Conservation (phyloP, 2,113 vertebrate genomes). For the Solea solea region DNA sequence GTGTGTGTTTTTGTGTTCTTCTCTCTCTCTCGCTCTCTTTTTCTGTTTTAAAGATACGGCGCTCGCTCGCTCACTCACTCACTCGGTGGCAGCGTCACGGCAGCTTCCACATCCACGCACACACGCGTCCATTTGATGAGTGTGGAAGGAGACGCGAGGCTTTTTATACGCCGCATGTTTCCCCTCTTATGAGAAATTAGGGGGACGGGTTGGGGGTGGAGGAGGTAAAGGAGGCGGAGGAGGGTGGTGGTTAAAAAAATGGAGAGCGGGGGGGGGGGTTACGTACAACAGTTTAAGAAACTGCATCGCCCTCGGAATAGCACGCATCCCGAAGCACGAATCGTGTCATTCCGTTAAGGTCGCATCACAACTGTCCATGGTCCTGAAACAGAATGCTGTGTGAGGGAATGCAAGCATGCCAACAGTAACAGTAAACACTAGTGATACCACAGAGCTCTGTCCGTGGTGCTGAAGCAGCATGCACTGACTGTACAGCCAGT, state of each 20-base stretch:
- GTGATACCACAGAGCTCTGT: neutral
- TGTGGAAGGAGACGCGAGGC: neutral
- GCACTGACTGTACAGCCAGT: no score
- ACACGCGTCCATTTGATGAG: slow-evolving; percentile 24
- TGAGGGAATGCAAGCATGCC: no score
- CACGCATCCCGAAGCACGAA: no score
- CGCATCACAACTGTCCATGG: no score
- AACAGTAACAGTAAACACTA: no score
- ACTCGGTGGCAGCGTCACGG: slow-evolving; percentile 64
- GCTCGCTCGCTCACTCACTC: slow-evolving; percentile 46
- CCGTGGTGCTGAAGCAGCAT: neutral
- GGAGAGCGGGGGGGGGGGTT: neutral
- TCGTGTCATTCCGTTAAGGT: no score
- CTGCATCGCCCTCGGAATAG: neutral
- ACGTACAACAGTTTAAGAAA: neutral
- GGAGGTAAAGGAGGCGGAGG: neutral
- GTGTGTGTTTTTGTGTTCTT: slow-evolving; percentile 47
- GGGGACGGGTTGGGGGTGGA: neutral
- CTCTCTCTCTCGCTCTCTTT: slow-evolving; percentile 20
- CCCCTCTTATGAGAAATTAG: neutral
- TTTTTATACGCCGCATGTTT: slow-evolving; percentile 20
- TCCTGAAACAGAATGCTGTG: no score
- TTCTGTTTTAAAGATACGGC: slow-evolving; percentile 77
- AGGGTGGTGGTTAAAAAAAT: slow-evolving; percentile 1
- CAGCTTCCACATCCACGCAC: slow-evolving; percentile 38